Percentiles rank a stretch among this genome's conserved stretches.
Conservation (phyloP, 2,797 vertebrate genomes). For the Vespertilio murinus region DNA sequence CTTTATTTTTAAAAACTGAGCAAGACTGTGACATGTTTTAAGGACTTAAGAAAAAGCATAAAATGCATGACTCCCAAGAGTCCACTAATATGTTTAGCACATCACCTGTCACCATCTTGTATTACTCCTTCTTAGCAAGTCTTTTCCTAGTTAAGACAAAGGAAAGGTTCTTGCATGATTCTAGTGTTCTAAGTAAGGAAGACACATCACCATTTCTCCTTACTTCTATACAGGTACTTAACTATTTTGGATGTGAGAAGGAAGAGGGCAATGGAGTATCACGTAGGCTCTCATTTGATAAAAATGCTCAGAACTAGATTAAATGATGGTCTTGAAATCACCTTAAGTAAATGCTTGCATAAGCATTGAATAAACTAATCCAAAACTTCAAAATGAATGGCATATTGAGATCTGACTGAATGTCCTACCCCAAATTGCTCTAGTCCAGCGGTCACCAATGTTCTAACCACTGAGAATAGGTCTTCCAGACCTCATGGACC, state of each 20-base stretch:
- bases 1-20: not conserved
- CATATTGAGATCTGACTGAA: conserved; percentile 13
- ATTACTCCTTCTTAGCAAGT: not conserved
- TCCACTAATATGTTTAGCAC: not conserved
- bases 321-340: not conserved
- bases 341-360: not conserved
- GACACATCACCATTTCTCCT: not conserved
- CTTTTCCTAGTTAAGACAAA: not conserved
- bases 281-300: not conserved
- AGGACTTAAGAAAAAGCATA: not conserved
- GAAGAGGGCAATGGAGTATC: not conserved
- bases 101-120: not conserved
- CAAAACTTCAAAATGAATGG: not conserved
- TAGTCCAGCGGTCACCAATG: no score
- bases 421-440: not conserved
- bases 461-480: no score
- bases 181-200: not conserved
- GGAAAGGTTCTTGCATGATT: not conserved
- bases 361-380: not conserved
- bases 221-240: not conserved
- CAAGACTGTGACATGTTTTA: not conserved
- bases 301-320: not conserved
- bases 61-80: not conserved
- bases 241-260: not conserved
- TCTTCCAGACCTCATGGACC: no score